phyloP scores from a whole-genome alignment of 2,113 vertebrate species.

The Laterallus jamaicensis region DNA sequence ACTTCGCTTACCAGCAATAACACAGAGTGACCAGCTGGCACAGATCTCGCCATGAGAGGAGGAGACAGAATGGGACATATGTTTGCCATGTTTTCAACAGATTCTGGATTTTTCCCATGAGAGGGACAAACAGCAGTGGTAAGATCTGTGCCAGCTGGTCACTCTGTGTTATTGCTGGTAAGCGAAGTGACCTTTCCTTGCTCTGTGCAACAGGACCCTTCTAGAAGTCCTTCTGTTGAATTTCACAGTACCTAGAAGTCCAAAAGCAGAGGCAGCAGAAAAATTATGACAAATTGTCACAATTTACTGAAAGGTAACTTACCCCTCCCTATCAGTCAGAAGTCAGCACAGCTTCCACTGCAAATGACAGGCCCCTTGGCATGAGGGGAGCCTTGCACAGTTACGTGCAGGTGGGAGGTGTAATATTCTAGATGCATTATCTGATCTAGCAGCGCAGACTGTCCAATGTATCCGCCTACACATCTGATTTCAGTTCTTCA shows the following conservation, averaged over 20 bases:
- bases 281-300: neutral
- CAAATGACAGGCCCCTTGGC: neutral
- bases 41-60: neutral
- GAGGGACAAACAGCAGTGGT: neutral
- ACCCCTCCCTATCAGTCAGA: neutral
- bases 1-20: neutral
- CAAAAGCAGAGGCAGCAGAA: neutral
- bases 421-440: neutral
- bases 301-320: neutral
- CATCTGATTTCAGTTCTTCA: neutral
- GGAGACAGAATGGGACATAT: too few species aligned
- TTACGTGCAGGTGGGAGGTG: neutral
- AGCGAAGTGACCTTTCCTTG: too few species aligned
- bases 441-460: neutral
- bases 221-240: neutral
- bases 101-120: neutral
- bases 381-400: neutral
- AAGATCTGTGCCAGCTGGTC: too few species aligned
- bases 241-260: neutral
- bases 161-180: too few species aligned
- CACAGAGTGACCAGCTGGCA: neutral
- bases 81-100: too few species aligned
- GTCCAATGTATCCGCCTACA: fast-evolving
- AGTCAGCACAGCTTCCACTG: neutral
- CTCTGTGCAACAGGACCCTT: neutral